Percentiles rank a stretch among this genome's conserved stretches.
phyloP scores from a whole-genome alignment of 2,888 invertebrate genomes.

The Spodoptera exigua region DNA sequence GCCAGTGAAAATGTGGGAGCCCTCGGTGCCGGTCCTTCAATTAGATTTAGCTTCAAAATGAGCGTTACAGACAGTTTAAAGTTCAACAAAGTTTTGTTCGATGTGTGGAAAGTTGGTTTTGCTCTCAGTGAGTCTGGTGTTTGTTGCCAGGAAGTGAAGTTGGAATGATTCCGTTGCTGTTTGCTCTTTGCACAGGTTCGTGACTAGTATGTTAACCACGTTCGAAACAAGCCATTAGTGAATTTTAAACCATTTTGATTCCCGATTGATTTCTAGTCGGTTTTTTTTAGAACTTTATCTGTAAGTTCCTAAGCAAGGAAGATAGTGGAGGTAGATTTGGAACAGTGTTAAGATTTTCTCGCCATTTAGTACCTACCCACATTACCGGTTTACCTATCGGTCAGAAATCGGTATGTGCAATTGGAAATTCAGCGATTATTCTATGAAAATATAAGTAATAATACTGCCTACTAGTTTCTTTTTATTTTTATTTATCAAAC shows the following conservation, averaged over 20 bases:
- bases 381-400: too few species aligned
- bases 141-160: conserved; percentile 70
- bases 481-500: too few species aligned
- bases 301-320: too few species aligned
- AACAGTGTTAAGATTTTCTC: too few species aligned
- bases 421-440: too few species aligned
- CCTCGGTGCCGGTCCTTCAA: conserved; percentile 78
- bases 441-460: too few species aligned
- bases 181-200: conserved; percentile 80
- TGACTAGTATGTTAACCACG: conserved; percentile 38
- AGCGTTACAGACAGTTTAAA: conserved; percentile 79
- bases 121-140: conserved; percentile 71
- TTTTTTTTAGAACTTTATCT: not conserved
- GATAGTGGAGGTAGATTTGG: too few species aligned
- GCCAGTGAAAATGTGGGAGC: conserved; percentile 86
- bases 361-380: too few species aligned
- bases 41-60: conserved; percentile 84
- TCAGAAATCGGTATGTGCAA: too few species aligned
- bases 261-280: not conserved
- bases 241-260: not conserved
- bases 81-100: conserved; percentile 76
- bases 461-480: too few species aligned
- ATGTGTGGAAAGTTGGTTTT: conserved; percentile 78
- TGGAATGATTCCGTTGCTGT: conserved; percentile 82
- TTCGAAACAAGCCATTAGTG: not conserved